These are phyloP conservation scores for Charina bottae DNA, from an alignment of 2,113 vertebrate species.

Conservation along the genomic window DNA sequence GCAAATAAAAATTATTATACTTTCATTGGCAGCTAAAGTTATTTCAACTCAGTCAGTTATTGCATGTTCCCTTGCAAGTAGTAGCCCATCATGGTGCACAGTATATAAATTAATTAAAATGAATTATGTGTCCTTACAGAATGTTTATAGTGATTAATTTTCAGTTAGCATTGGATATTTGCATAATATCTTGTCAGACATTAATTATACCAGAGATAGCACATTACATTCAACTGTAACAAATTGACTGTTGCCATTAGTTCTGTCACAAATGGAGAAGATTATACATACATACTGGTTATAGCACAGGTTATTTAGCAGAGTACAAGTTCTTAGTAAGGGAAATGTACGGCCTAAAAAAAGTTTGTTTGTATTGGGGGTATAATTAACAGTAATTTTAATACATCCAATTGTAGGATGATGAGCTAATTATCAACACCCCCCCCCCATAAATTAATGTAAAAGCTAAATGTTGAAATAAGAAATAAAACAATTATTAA, in stretches of 20 bases:
- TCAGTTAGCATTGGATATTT: constrained; percentile 60
- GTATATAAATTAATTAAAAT: constrained; percentile 58
- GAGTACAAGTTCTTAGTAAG: constrained; percentile 42
- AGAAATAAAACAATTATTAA: constrained; percentile 6
- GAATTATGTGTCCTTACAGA: constrained; percentile 51
- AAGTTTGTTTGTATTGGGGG: background rate
- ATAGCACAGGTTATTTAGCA: constrained; percentile 59
- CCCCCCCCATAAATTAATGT: background rate
- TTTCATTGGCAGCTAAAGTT: background rate
- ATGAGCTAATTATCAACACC: background rate
- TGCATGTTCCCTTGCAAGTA: constrained; percentile 5
- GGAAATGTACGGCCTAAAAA: constrained; percentile 50
- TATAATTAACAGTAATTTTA: constrained; percentile 44
- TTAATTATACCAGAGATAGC: constrained; percentile 62
- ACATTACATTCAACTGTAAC: constrained; percentile 55
- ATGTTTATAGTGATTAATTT: constrained; percentile 54
- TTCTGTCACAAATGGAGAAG: constrained; percentile 59
- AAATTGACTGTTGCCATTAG: constrained; percentile 61
- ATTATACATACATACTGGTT: constrained; percentile 49
- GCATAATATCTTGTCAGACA: constrained; percentile 63
- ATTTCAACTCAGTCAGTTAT: background rate
- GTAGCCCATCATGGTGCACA: constrained; percentile 8
- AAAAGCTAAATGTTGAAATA: background rate
- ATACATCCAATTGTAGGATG: constrained; percentile 30
- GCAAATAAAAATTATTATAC: background rate